Evolutionary conservation across 2,797 vertebrate species (phyloP), one percentile per base, ranked within the genome.

Genomic region (Channa striata): DNA sequence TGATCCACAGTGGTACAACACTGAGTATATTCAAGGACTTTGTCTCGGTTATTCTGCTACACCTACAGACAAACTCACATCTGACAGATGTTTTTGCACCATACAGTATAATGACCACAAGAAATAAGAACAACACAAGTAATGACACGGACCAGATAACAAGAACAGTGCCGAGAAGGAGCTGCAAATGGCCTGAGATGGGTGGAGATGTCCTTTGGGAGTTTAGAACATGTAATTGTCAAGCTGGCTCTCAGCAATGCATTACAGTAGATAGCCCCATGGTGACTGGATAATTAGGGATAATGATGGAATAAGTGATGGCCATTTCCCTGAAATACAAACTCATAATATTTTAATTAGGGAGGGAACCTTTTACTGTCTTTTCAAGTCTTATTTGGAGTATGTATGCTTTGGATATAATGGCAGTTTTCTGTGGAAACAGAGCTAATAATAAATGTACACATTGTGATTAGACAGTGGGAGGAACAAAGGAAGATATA

Each of bases 251-350:
- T 91, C 83, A 90, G 75, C 57, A 62, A 82, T 62, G 70, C 91
- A 91, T 89, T 90, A 91, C 75, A 79, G 70, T 53, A 72, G 65
- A 76, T 66, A 34, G 70, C 83, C 89, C 89, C 80, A 68, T 50
- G 50, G 72, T 61, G 66, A 81, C 60, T 58, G 43, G 74, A 80
- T 92, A 90, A 91, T 87, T 86, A 68, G 71, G 65, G 60, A 63
- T 90, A 89, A 92, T 88, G 89, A 91, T 74, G 61, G 72, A 80
- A 83, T 83, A 91, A 83, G 81, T 75, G 78, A 83, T 78, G 73
- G 52, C 77, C 77, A 84, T 85, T 93, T 93, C 83, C 91, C 59
- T 77, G 86, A 85, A 91, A 89, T 73, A 62, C 64, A 59, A 78
- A 74, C 84, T 86, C 84, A 80, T 86, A 65, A 88, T 84, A 81